Percentiles rank a stretch among this genome's conserved stretches.
phyloP scores from a whole-genome alignment of 2,888 invertebrate genomes.

The Sabellastarte sp. region DNA sequence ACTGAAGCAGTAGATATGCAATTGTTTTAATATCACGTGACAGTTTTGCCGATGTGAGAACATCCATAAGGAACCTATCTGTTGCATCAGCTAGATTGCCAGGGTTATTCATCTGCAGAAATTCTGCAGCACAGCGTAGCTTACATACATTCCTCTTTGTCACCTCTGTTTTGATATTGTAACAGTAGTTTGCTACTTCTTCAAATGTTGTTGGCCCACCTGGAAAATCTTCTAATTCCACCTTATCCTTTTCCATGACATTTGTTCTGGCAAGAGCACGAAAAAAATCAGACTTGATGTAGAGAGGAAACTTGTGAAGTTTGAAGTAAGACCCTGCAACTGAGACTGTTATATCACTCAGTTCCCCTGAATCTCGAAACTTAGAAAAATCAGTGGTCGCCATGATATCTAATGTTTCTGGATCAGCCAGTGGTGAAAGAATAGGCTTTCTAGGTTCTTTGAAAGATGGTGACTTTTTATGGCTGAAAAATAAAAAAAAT shows the following conservation, averaged over 20 bases:
- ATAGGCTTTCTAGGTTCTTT: too few species aligned
- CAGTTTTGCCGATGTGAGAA: constrained; percentile 46
- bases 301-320: constrained; percentile 57
- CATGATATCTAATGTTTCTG: too few species aligned
- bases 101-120: constrained; percentile 48
- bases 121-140: constrained; percentile 49
- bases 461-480: too few species aligned
- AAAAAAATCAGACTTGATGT: constrained; percentile 55
- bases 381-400: constrained; percentile 24
- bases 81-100: constrained; percentile 47
- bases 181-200: constrained; percentile 56
- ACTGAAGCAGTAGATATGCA: constrained; percentile 35
- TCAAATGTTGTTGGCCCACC: constrained; percentile 53
- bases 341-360: constrained; percentile 54
- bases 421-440: too few species aligned
- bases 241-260: constrained; percentile 28
- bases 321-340: constrained; percentile 47
- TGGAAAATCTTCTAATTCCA: constrained; percentile 48
- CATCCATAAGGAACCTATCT: constrained; percentile 47
- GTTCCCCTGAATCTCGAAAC: constrained; percentile 41
- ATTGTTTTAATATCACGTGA: neutral
- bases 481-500: too few species aligned
- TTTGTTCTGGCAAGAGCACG: constrained; percentile 35
- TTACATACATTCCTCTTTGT: constrained; percentile 14
- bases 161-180: constrained; percentile 27